These are phyloP conservation scores for Epistrophe grossulariae DNA, from an alignment of 2,888 invertebrate genomes.

Conservation along the genomic window DNA sequence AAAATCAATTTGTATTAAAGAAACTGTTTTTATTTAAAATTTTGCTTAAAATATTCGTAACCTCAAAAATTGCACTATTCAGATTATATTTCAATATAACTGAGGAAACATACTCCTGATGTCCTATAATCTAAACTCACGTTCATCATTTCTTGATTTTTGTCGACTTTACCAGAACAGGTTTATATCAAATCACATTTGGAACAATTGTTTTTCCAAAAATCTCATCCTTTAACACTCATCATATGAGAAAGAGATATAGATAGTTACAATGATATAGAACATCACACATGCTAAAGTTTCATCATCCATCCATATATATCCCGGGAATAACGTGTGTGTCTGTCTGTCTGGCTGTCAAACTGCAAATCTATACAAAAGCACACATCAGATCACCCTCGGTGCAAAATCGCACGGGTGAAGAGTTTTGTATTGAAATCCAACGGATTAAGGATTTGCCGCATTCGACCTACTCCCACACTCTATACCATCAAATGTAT, in stretches of 20 bases:
- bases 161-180: too few species aligned
- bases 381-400: constrained; percentile 56
- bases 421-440: constrained; percentile 82
- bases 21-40: too few species aligned
- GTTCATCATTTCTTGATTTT: too few species aligned
- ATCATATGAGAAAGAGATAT: neutral
- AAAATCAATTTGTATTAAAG: too few species aligned
- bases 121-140: too few species aligned
- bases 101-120: too few species aligned
- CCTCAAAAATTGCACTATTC: too few species aligned
- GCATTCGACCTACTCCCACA: constrained; percentile 79
- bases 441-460: constrained; percentile 83
- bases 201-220: constrained; percentile 32
- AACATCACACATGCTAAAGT: constrained; percentile 1
- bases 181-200: neutral
- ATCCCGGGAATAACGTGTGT: constrained; percentile 5
- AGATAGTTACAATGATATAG: neutral
- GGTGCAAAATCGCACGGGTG: constrained; percentile 74
- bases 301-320: too few species aligned
- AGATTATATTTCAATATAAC: too few species aligned
- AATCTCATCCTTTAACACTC: neutral
- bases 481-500: neutral
- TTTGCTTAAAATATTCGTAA: too few species aligned
- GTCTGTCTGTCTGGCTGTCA: constrained; percentile 39
- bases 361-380: constrained; percentile 64